Evolutionary conservation across 1,140 invertebrate species (phyloP), one percentile per base, ranked within the genome.

Genomic region (Drosophila hydei): DNA sequence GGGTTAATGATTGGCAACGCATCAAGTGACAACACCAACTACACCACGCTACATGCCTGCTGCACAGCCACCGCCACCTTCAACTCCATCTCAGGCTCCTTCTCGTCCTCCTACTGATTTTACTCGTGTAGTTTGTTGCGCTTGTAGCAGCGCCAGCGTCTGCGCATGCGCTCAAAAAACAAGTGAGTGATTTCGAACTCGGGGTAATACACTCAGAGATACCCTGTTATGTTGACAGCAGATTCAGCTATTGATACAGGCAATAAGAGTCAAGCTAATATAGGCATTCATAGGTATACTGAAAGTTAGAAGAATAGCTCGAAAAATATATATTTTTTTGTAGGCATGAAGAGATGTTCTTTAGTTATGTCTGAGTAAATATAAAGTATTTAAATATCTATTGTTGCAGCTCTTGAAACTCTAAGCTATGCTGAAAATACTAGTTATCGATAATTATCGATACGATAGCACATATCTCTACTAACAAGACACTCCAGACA

Each of bases 1-100:
- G 80, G 80, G 80, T 84, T 84, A 84, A 84, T 79, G 80, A 76
- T 68, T 68, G 70, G 63, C 70, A 68, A 33, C 70, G 47, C 64
- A 56, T 69, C 69, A 72, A 72, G 63, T 72, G 70, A 61, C 64
- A 60, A 68, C 63, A 60, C 7, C 48, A 62, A 62, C 47, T 52
- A 52, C 63, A 68, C 43, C 43, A 21, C 11, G 43, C 43, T 45
- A 45, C 43, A 47, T 67, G 38, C 38, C 18, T 14, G 14, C n/a
- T 16, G 38, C 11, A 40, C 38, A 40, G 38, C 38, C 38, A 33
- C 30, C 9, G 30, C 30, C 30, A 33, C 30, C 30, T 33, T 33
- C 30, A 33, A 33, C 30, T 30, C 9, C 27, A 30, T 9, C 27
- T 9, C 27, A 9, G 1, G 9, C 25, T 25, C 27, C 43, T 19